Conservation (phyloP, 2,797 vertebrate genomes). For the Pempheris klunzingeri region DNA sequence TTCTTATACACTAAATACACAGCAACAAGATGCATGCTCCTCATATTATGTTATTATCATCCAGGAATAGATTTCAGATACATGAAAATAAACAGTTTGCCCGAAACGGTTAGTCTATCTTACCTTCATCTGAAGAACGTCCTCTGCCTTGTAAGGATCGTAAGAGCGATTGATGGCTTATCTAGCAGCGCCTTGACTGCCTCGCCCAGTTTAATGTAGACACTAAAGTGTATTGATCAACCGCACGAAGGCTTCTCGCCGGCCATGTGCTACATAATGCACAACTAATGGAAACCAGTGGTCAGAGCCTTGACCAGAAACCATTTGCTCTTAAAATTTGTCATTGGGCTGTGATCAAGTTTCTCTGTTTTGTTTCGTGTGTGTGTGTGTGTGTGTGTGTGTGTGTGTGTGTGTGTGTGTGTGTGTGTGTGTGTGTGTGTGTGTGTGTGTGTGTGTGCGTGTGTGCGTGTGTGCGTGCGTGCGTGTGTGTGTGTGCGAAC, state of each 20-base stretch:
- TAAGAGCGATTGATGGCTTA: constrained; percentile 24
- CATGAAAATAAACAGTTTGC: background rate
- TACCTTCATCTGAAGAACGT: constrained; percentile 73
- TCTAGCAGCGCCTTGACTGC: constrained; percentile 31
- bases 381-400: background rate
- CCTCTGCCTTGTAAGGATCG: constrained; percentile 37
- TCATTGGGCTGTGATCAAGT: constrained; percentile 28
- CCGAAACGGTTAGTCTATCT: constrained; percentile 23
- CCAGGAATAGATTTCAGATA: background rate
- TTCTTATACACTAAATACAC: constrained; percentile 1
- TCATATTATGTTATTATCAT: background rate
- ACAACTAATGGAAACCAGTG: constrained; percentile 71
- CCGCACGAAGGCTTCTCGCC: constrained; percentile 25
- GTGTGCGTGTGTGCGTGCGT: background rate
- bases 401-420: too few relatives aligned
- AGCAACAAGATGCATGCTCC: background rate
- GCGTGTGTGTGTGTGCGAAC: too few relatives aligned
- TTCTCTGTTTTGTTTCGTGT: background rate
- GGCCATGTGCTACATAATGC: constrained; percentile 54
- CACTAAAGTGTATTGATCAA: constrained; percentile 65
- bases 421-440: too few relatives aligned
- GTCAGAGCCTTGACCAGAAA: constrained; percentile 47
- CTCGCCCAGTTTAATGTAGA: constrained; percentile 58
- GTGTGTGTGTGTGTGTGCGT: background rate
- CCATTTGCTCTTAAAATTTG: constrained; percentile 49